These are phyloP conservation scores for Menidia beryllina DNA, from an alignment of 2,113 vertebrate genomes.

Conservation along the genomic window DNA sequence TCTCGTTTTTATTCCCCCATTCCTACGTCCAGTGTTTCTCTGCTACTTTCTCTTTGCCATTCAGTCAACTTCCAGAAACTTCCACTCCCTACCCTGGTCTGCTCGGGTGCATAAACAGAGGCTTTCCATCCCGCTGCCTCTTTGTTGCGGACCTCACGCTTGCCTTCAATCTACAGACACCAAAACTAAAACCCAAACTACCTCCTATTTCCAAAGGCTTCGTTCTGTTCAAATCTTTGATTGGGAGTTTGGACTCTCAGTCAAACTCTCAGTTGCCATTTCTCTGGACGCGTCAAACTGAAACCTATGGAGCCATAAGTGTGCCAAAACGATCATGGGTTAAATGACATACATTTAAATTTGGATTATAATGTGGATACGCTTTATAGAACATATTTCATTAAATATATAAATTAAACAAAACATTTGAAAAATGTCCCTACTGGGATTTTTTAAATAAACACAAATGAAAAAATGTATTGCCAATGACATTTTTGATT, in stretches of 20 bases:
- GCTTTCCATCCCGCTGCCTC: constrained; percentile 16
- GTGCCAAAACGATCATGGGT: constrained; percentile 25
- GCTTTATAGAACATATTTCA: too few species aligned
- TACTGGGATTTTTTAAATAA: too few species aligned
- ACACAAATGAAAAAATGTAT: too few species aligned
- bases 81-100: constrained; percentile 6
- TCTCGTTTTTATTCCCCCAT: constrained; percentile 5
- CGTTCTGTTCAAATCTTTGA: not conserved
- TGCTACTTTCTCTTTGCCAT: constrained; percentile 80
- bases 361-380: too few species aligned
- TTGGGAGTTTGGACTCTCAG: not conserved
- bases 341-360: too few species aligned
- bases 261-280: not conserved
- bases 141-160: not conserved
- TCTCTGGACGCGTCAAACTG: not conserved
- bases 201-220: not conserved
- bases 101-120: constrained; percentile 12
- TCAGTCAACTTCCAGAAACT: constrained; percentile 68
- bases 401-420: too few species aligned
- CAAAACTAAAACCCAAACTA: constrained; percentile 10
- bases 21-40: constrained; percentile 61
- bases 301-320: constrained; percentile 10
- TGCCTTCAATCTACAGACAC: not conserved
- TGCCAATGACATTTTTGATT: too few species aligned
- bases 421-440: too few species aligned